Evolutionary conservation across 2,113 vertebrate species (phyloP).

Genomic region (Brienomyrus brachyistius): DNA sequence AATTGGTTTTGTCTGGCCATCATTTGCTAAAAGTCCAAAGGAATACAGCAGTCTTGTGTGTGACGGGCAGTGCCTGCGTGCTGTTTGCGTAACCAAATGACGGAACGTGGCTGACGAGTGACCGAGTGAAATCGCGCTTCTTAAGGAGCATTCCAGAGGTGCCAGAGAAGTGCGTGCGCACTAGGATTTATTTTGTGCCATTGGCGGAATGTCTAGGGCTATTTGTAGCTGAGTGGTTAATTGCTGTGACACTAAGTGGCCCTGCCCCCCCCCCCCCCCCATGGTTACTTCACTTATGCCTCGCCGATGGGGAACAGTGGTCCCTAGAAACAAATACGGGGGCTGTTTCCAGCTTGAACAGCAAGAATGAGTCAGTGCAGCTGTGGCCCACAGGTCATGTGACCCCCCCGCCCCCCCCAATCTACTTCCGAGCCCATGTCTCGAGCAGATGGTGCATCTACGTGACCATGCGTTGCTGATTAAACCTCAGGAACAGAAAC

Average conservation of each 20-base stretch:
- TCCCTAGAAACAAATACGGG: background rate
- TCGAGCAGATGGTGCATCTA: background rate
- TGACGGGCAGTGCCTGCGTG: background rate
- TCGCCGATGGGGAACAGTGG: background rate
- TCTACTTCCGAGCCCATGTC: background rate
- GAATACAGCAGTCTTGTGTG: background rate
- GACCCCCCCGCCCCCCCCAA: background rate
- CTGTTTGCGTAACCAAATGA: background rate
- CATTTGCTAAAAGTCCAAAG: background rate
- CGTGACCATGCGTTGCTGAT: background rate
- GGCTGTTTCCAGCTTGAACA: background rate
- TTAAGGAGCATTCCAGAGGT: background rate
- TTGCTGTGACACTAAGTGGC: background rate
- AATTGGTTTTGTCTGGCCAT: background rate
- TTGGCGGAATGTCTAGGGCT: background rate
- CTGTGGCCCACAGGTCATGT: constrained; percentile 2
- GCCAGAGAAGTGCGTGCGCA: background rate
- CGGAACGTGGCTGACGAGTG: background rate
- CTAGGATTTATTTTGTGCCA: background rate
- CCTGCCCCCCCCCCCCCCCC: background rate
- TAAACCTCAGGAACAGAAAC: background rate
- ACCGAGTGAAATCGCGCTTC: background rate
- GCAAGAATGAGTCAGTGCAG: background rate
- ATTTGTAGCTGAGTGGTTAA: background rate
- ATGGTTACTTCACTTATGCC: background rate